Evolutionary conservation across 1,140 invertebrate species (phyloP).

Genomic region (Sitophilus oryzae): DNA sequence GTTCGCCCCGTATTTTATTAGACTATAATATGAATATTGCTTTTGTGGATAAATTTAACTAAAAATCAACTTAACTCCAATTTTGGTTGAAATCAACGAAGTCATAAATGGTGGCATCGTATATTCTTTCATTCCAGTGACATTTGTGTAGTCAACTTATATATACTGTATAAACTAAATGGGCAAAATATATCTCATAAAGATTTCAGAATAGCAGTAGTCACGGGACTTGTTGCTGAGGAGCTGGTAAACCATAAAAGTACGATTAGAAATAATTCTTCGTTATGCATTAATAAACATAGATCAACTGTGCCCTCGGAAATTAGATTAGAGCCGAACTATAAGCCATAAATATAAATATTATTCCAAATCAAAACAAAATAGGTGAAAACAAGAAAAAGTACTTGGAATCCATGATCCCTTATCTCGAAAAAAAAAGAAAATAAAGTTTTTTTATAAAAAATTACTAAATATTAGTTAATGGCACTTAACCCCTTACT

Average conservation of each 20-base stretch:
- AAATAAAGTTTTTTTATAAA: too few species aligned
- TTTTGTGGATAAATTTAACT: constrained; percentile 7
- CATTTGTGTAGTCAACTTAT: too few species aligned
- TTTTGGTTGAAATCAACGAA: constrained; percentile 7
- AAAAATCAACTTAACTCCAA: constrained; percentile 3
- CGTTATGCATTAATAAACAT: constrained; percentile 6
- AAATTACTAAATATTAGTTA: too few species aligned
- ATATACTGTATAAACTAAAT: constrained; percentile 7
- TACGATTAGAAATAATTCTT: background rate
- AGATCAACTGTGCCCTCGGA: background rate
- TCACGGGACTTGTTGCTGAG: constrained; percentile 9
- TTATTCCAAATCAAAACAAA: too few species aligned
- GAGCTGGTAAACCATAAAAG: constrained; percentile 7
- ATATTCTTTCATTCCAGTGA: too few species aligned
- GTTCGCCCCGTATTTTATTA: constrained; percentile 7
- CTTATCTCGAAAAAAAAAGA: too few species aligned
- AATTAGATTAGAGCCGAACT: constrained; percentile 12
- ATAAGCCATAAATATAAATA: too few species aligned
- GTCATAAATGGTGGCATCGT: too few species aligned
- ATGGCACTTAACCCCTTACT: too few species aligned
- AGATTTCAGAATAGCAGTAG: constrained; percentile 7
- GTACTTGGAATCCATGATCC: too few species aligned
- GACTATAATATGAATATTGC: constrained; percentile 11
- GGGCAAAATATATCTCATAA: constrained; percentile 8
- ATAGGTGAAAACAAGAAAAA: too few species aligned